phyloP scores from a whole-genome alignment of 2,888 invertebrate genomes.

The Syrphus vitripennis region DNA sequence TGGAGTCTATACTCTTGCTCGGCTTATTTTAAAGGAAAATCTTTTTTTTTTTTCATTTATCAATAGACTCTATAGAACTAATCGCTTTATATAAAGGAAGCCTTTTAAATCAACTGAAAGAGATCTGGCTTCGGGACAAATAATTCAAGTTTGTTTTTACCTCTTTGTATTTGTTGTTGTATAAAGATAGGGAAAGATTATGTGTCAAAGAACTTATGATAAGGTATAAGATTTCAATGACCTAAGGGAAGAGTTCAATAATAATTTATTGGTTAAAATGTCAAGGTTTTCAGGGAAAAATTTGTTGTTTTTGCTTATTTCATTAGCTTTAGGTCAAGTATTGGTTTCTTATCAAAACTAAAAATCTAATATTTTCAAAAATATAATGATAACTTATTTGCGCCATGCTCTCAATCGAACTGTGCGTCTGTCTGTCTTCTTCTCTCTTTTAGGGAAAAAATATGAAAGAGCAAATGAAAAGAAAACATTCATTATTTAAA shows the following conservation, averaged over 20 bases:
- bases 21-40: not conserved
- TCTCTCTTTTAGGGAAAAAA: no score
- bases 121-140: not conserved
- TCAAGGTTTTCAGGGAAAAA: no score
- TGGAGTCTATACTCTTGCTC: not conserved
- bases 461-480: no score
- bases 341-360: no score
- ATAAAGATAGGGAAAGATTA: not conserved
- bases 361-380: no score
- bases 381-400: no score
- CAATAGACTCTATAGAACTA: not conserved
- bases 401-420: no score
- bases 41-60: not conserved
- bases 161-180: not conserved
- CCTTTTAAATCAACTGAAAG: conserved; percentile 26
- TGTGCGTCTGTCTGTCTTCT: no score
- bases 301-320: no score
- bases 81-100: conserved; percentile 14
- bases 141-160: not conserved
- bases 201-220: not conserved
- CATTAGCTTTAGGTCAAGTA: no score
- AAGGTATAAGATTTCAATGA: not conserved
- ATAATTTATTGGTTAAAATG: conserved; percentile 26
- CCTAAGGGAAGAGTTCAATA: conserved; percentile 12
- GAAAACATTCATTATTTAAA: no score